Conservation (phyloP, 2,888 invertebrate genomes). For the Pheosia tremula region DNA sequence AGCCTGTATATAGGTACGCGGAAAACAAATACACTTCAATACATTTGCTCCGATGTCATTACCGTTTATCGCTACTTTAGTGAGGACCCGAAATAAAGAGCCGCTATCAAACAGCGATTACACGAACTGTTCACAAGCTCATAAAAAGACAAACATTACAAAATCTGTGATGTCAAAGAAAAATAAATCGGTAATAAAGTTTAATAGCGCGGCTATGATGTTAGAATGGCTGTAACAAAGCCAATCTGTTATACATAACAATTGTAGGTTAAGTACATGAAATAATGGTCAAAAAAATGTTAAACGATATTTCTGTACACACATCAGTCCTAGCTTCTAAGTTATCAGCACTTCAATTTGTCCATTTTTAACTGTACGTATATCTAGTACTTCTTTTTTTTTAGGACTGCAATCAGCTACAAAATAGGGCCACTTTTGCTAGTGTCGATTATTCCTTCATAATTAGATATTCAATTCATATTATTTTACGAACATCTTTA, state of each 20-base stretch:
- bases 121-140: conserved; percentile 74
- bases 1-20: neutral
- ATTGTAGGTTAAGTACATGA: conserved; percentile 13
- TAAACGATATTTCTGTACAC: no score
- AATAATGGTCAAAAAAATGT: no score
- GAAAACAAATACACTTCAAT: conserved; percentile 53
- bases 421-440: no score
- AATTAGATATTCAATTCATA: no score
- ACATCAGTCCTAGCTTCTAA: no score
- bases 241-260: conserved; percentile 37
- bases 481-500: no score
- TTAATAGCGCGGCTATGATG: conserved; percentile 60
- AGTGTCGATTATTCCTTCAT: no score
- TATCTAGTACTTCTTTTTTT: no score
- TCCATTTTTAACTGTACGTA: no score
- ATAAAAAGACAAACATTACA: conserved; percentile 72
- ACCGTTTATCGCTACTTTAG: conserved; percentile 68
- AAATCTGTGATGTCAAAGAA: conserved; percentile 73
- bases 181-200: conserved; percentile 70
- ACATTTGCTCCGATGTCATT: conserved; percentile 64
- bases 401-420: no score
- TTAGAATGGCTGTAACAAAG: conserved; percentile 49
- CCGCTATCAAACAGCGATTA: conserved; percentile 75
- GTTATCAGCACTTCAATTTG: no score
- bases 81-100: conserved; percentile 67